These are phyloP conservation scores for Minunthozetes semirufus DNA, from an alignment of 2,888 invertebrate genomes.

Conservation along the genomic window DNA sequence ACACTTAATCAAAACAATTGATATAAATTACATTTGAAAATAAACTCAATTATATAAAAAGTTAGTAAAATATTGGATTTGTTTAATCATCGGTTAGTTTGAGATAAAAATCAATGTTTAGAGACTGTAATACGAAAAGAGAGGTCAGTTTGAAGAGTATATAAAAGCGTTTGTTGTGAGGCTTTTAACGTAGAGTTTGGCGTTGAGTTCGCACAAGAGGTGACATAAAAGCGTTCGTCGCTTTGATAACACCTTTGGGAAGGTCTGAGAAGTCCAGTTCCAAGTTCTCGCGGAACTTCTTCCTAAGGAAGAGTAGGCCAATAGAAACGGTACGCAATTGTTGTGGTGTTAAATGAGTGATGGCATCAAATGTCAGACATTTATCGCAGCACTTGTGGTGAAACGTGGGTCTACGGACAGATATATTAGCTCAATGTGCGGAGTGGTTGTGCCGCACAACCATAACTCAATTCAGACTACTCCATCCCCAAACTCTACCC, in stretches of 20 bases:
- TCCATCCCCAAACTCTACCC: background rate
- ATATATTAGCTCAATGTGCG: conserved; percentile 25
- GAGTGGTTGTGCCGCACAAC: background rate
- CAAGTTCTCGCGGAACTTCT: conserved; percentile 12
- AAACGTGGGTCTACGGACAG: conserved; percentile 20
- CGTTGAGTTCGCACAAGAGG: conserved; percentile 23
- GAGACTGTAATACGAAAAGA: background rate
- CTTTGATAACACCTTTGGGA: conserved; percentile 18
- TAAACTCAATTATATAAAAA: too few species aligned
- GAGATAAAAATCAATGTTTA: background rate
- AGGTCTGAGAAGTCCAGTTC: conserved; percentile 21
- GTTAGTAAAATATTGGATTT: background rate
- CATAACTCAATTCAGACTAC: conserved; percentile 29
- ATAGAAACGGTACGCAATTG: conserved; percentile 23
- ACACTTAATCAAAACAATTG: too few species aligned
- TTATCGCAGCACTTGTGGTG: conserved; percentile 15
- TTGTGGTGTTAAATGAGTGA: conserved; percentile 17
- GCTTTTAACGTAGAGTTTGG: background rate
- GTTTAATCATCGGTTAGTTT: background rate
- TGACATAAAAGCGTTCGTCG: conserved; percentile 20
- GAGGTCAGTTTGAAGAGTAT: background rate
- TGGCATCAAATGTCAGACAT: conserved; percentile 8
- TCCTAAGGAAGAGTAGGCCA: conserved; percentile 22
- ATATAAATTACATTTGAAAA: too few species aligned
- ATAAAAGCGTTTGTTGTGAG: background rate